A percentile compares a stretch with the other conserved stretches of the same genome.
Evolutionary conservation across 2,888 invertebrate genomes (phyloP).

Genomic region (Diabrotica balteata): DNA sequence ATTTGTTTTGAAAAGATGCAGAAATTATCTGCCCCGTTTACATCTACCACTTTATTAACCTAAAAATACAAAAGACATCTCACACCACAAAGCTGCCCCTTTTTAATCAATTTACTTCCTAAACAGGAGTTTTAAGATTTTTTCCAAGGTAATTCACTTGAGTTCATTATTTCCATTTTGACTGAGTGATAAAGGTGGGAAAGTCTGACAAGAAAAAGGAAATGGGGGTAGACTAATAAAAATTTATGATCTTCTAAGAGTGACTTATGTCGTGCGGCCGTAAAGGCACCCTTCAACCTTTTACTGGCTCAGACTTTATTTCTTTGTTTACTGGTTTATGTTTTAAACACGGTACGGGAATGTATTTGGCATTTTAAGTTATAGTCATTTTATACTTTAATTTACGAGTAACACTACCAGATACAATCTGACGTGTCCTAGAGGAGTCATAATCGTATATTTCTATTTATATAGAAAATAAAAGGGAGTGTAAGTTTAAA

Average conservation of each 20-base stretch:
- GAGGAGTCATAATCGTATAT: too few relatives aligned
- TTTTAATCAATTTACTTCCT: conserved; percentile 15
- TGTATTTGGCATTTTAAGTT: too few relatives aligned
- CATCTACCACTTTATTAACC: too few relatives aligned
- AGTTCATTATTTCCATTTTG: conserved; percentile 8
- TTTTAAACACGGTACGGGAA: too few relatives aligned
- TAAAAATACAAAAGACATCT: too few relatives aligned
- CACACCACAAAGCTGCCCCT: background rate
- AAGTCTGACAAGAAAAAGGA: conserved; percentile 5
- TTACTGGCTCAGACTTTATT: conserved; percentile 7
- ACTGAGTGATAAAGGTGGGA: conserved; percentile 8
- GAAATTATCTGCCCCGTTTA: too few relatives aligned
- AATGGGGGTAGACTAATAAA: conserved; percentile 16
- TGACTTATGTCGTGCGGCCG: conserved; percentile 4
- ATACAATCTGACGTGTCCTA: too few relatives aligned
- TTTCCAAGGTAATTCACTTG: conserved; percentile 3
- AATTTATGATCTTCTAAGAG: conserved; percentile 20
- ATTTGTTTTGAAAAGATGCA: too few relatives aligned
- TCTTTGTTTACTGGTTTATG: conserved; percentile 8
- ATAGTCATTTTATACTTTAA: too few relatives aligned
- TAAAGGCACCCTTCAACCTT: conserved; percentile 3
- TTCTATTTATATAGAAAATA: too few relatives aligned
- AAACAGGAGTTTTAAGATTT: conserved; percentile 11
- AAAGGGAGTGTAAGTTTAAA: too few relatives aligned
- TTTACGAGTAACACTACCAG: too few relatives aligned